Conservation (phyloP, 2,888 invertebrate species). For the Aethes cnicana region DNA sequence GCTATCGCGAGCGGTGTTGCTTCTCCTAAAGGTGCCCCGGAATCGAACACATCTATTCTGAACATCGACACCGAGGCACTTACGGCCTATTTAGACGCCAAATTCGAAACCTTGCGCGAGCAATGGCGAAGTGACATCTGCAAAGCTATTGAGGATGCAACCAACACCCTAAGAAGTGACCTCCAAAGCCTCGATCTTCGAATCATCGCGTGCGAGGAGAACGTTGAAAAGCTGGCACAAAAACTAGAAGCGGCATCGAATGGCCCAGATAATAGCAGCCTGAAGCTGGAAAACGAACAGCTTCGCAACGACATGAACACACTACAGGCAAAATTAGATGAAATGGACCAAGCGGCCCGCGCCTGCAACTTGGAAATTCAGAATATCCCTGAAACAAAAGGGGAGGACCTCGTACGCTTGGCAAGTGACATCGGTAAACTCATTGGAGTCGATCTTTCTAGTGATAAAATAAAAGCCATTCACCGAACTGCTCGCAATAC, state of each 20-base stretch:
- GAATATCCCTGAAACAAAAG: slow-evolving; percentile 25
- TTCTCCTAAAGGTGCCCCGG: neutral
- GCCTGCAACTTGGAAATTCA: slow-evolving; percentile 26
- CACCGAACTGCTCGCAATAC: slow-evolving; percentile 19
- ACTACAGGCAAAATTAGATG: slow-evolving; percentile 2
- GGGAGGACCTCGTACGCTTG: slow-evolving; percentile 14
- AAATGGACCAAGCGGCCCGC: slow-evolving; percentile 19
- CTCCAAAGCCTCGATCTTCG: no score
- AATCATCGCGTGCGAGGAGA: no score
- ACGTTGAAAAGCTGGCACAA: no score
- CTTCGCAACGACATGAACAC: neutral
- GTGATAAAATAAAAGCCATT: neutral
- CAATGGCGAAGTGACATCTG: no score
- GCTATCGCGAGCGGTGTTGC: neutral
- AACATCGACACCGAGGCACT: no score
- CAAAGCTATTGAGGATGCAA: no score
- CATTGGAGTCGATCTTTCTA: slow-evolving; percentile 1
- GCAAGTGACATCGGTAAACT: slow-evolving; percentile 5
- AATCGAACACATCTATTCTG: neutral
- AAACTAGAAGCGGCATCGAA: no score
- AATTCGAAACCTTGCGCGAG: no score
- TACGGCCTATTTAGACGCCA: no score
- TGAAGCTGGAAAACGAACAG: neutral
- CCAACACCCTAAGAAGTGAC: no score
- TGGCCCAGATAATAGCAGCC: neutral